Evolutionary conservation across 2,113 vertebrate species (phyloP).

Genomic region (Dicerorhinus sumatrensis): DNA sequence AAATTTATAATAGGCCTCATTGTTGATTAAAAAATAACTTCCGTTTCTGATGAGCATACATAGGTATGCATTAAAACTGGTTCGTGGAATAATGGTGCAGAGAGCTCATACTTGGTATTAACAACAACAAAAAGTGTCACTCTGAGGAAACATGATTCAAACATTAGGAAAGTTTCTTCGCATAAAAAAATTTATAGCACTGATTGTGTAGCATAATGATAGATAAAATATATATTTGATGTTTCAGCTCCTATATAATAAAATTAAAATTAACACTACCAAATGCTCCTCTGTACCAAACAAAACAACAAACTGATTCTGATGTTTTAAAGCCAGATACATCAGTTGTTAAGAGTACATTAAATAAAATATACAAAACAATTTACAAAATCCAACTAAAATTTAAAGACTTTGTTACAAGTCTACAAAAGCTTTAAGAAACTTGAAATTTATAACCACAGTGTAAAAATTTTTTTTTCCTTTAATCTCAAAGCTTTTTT

Average conservation of each 20-base stretch:
- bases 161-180: conserved; percentile 88
- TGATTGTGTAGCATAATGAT: conserved; percentile 90
- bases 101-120: conserved; percentile 83
- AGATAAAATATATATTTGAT: conserved; percentile 89
- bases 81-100: conserved; percentile 83
- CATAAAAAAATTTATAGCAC: conserved; percentile 89
- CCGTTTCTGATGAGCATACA: conserved; percentile 82
- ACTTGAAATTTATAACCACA: conserved; percentile 91
- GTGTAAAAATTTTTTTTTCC: conserved; percentile 90
- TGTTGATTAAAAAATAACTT: conserved; percentile 86
- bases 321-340: conserved; percentile 88
- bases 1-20: conserved; percentile 84
- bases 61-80: conserved; percentile 83
- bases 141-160: conserved; percentile 87
- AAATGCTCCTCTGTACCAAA: conserved; percentile 88
- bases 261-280: conserved; percentile 89
- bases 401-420: conserved; percentile 91
- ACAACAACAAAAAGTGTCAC: conserved; percentile 83
- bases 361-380: conserved; percentile 93
- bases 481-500: conserved; percentile 91
- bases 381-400: conserved; percentile 91
- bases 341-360: conserved; percentile 88
- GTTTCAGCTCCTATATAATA: conserved; percentile 87
- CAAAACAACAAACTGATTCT: conserved; percentile 87
- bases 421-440: conserved; percentile 92